Base-by-base conservation (phyloP, 2,797 vertebrate genomes). In the Intellagama lesueurii region DNA sequence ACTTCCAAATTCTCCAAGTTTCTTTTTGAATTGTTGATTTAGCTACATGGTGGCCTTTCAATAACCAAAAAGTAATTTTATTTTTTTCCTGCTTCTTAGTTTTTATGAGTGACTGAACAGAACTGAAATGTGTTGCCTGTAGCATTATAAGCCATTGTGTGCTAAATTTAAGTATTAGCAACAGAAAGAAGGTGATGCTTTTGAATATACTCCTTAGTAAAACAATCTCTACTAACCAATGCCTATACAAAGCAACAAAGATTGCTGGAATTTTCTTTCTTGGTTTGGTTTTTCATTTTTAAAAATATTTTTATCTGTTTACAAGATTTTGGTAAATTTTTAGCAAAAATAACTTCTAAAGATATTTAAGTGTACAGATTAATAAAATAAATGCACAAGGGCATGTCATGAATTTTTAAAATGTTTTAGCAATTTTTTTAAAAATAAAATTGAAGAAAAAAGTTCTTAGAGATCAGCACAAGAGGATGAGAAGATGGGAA, bases 251-350 rank as follows among this genome's bases (percentile, higher is more conserved):
- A 95, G 93, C 94, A 97, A 97, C 94, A 95, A 96, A 97, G 97
- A 97, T 90, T 98, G 97, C 98, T 98, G 95, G 91, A 94, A 96
- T 98, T 98, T 98, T 92, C 52, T 35, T 93, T 87, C 93, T 89
- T 88, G 35, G 56, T 88, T 94, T 94, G 60, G 88, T 89, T 94
- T 90, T 81, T 92, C 79, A 94, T 91, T 94, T 93, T 95, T 94
- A 93, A 95, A 94, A 95, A 98, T 95, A 98, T 98, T 99, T 99
- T 97, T 98, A 99, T 98, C 98, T 98, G 97, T 98, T 97, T 94
- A 97, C 97, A 97, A 96, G 97, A 98, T 98, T 99, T 98, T 98
- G 98, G 98, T 98, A 99, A 96, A 93, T 97, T 99, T 99, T 98
- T 98, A 98, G 97, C 96, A 97, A 98, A 96, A 96, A 95, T 95